Evolutionary conservation across 2,113 vertebrate species (phyloP), one percentile per base, ranked within the genome.

Genomic region (Arenaria interpres): DNA sequence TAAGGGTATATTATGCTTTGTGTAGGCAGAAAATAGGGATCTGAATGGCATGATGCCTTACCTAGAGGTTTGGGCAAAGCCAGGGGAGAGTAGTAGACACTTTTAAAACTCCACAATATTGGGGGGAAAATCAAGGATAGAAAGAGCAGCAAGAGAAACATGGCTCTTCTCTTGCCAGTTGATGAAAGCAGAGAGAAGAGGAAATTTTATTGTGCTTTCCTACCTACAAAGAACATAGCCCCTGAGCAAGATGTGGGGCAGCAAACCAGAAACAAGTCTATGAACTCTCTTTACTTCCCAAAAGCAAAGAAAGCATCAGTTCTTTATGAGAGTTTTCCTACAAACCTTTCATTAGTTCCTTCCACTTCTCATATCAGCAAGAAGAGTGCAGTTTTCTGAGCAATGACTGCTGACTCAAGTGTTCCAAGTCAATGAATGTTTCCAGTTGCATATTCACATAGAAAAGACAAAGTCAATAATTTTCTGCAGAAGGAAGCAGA

Each of bases 401-500:
- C 53, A 77, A 23, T 59, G 28, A 88, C 67, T 7, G 53, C 59
- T 86, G 59, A 84, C 80, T 77, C 56, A 62, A 77, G 60, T 67
- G 91, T 91, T 96, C 77, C 56, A 89, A 94, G 17, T 9, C 84
- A 93, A 75, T 62, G 25, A 89, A 77, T 37, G 7, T 50, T 93
- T 91, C 32, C 39, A 74, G 59, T 74, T 69, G 59, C 35, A 45
- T 67, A 87, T 67, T 62, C 23, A 71, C n/a, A 66, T 8, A 66
- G 27, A 77, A 90, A 83, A 85, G 21, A 67, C 8, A 62, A 83
- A 89, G n/a, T n/a, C 37, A 94, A 69, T 25, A 71, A 54, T 62
- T 86, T 91, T 85, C 20, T 66, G 51, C 64, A 71, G 89, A 77
- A 81, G 17, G 25, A 84, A 87, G 54, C 48, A 80, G 72, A 80